Conservation (phyloP, 2,113 vertebrate genomes). For the Morone saxatilis region DNA sequence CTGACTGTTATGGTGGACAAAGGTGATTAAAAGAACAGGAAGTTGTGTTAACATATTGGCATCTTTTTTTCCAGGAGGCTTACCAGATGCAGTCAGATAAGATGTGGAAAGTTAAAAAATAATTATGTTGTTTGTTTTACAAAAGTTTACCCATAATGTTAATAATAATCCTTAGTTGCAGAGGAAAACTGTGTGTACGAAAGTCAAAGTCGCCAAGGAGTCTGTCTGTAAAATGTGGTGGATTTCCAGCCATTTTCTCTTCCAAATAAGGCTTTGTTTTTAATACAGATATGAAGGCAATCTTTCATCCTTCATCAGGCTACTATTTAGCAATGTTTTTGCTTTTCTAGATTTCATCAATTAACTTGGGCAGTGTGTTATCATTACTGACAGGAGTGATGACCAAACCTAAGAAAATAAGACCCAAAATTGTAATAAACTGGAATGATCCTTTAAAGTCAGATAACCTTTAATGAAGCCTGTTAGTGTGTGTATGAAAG, state of each 20-base stretch:
- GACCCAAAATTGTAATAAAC: constrained; percentile 4
- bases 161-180: not conserved
- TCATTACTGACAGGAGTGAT: not conserved
- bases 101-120: no score
- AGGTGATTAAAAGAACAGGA: not conserved
- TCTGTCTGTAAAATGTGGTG: not conserved
- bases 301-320: not conserved
- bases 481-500: constrained; percentile 17
- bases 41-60: not conserved
- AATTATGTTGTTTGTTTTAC: no score
- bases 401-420: not conserved
- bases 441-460: not conserved
- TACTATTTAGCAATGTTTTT: not conserved
- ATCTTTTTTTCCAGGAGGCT: not conserved
- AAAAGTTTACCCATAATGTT: not conserved
- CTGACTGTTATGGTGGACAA: not conserved
- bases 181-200: not conserved
- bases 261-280: not conserved
- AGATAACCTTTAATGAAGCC: constrained; percentile 2
- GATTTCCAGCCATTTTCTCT: not conserved
- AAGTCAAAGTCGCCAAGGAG: not conserved
- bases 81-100: constrained; percentile 12
- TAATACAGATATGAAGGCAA: not conserved
- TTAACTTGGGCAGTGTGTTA: constrained; percentile 5
- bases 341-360: constrained; percentile 1